Conservation (phyloP, 2,888 invertebrate species). For the Piscicola geometra region DNA sequence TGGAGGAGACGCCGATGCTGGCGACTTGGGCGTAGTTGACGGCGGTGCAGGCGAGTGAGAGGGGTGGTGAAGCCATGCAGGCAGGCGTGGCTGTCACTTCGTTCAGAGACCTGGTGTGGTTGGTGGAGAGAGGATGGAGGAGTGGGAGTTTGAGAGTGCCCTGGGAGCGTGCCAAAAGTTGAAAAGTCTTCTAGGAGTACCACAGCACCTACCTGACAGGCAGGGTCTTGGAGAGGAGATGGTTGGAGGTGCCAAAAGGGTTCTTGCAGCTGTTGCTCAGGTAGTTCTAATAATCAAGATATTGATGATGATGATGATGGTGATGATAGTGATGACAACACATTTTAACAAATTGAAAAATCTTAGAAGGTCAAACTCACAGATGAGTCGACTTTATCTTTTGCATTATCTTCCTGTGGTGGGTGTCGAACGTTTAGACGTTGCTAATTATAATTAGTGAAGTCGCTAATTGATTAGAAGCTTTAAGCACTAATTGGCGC, state of each 20-base stretch:
- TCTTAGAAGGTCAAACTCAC: background rate
- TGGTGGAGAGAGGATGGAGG: background rate
- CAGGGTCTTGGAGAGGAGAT: background rate
- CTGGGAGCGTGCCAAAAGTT: too few species aligned
- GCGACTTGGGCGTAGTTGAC: slow-evolving; percentile 42
- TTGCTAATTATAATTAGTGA: too few species aligned
- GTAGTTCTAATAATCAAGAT: background rate
- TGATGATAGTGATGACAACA: background rate
- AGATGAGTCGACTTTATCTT: background rate
- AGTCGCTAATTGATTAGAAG: too few species aligned
- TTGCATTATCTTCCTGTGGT: background rate
- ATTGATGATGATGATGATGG: background rate
- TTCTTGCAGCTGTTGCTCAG: background rate
- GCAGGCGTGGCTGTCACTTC: slow-evolving; percentile 34
- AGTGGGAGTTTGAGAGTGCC: background rate
- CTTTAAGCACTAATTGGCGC: too few species aligned
- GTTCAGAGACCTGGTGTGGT: background rate
- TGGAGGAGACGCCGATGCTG: slow-evolving; percentile 32
- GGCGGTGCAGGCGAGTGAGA: slow-evolving; percentile 31
- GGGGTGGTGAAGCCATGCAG: slow-evolving; percentile 44
- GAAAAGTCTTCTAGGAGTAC: too few species aligned
- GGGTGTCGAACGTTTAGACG: background rate
- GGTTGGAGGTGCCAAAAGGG: background rate
- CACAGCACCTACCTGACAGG: background rate
- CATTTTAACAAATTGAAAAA: background rate